Evolutionary conservation across 2,113 vertebrate species (phyloP).

Genomic region (Candoia aspera): DNA sequence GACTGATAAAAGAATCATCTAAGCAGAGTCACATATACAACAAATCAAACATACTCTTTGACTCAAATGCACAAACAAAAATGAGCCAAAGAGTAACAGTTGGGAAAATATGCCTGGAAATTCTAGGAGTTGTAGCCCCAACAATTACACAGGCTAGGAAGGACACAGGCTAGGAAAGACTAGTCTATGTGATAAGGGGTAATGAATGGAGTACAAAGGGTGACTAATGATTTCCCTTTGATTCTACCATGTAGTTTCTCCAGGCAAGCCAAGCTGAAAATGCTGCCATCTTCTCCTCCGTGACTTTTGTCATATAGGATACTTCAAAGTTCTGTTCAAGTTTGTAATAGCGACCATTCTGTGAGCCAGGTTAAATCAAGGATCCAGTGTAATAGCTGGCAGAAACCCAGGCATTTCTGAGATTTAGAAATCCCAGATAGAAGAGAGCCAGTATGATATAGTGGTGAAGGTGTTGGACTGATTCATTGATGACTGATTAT

Average conservation of each 20-base stretch:
- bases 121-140: background rate
- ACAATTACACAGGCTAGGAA: background rate
- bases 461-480: background rate
- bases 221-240: background rate
- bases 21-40: constrained; percentile 12
- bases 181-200: background rate
- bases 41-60: background rate
- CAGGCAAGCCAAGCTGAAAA: background rate
- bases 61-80: constrained; percentile 16
- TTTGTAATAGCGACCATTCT: background rate
- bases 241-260: background rate
- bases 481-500: background rate
- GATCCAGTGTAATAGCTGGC: background rate
- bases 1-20: constrained; percentile 3
- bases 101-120: background rate
- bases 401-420: background rate
- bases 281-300: background rate
- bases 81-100: background rate
- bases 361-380: background rate
- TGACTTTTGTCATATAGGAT: background rate
- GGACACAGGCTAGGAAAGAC: background rate
- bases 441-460: background rate
- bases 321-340: background rate
- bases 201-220: background rate
- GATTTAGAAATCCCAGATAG: background rate